Base-by-base conservation (phyloP, 1,140 invertebrate species). In the Philopotamus ludificatus region DNA sequence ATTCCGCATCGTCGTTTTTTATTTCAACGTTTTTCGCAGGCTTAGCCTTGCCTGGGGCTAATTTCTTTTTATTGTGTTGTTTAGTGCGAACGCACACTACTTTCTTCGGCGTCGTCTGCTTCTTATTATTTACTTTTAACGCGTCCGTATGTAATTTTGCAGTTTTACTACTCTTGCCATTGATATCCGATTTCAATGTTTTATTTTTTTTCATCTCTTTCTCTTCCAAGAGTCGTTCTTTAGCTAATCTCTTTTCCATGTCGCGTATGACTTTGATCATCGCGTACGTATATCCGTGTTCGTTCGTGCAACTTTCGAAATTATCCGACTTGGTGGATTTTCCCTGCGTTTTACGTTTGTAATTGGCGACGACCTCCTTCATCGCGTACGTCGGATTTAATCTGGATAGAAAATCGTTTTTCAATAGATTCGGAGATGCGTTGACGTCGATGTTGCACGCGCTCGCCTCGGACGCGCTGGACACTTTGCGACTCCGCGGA, bases 341-440 rank as follows among this genome's bases (percentile, higher is more conserved):
- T 2, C 74, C 71, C 3, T 71, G 44, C 28, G 74, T 61, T 73
- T 74, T 79, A 18, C 75, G 76, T 53, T 75, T 78, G 55, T 79
- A 81, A 61, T 76, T 81, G 21, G 79, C 76, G 47, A 79, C 73
- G 3, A 85, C 80, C 72, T 84, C 79, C 51, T 81, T 75, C 83
- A 85, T 85, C 21, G 82, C 81, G 47, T 81, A 80, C 22, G 83
- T 85, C 1, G 81, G 82, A 72, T 83, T 84, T 39, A 81, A 61
- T 10, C 72, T 68, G 64, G 77, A 70, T 47, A 84, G 70, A 51
- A 78, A 80, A 68, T 81, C 79, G 73, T 74, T 77, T 51, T 79
- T 75, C 50, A 77, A 59, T 55, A 81, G 60, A 2, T 75, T 74
- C 1, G 79, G 77, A 28, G 77, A 77, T 12, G 72, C 28, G 51